phyloP scores from a whole-genome alignment of 1,140 invertebrate species.

The Pachypeltis micranthus region DNA sequence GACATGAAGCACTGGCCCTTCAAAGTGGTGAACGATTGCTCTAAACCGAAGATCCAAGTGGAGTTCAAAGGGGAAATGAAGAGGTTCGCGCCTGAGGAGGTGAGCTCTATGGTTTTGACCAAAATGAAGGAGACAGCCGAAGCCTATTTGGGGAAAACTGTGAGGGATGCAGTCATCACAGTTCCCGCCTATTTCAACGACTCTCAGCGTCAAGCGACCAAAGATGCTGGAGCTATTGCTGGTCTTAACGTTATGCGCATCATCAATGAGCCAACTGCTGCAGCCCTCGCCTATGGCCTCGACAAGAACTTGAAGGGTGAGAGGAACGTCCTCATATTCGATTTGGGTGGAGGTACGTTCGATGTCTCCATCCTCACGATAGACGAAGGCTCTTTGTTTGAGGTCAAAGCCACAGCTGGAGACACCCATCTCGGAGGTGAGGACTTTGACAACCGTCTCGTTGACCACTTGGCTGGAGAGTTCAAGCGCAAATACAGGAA shows the following conservation, averaged over 20 bases:
- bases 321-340: constrained; percentile 60
- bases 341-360: constrained; percentile 62
- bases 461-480: constrained; percentile 56
- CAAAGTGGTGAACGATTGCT: constrained; percentile 48
- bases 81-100: constrained; percentile 59
- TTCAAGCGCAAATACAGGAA: constrained; percentile 41
- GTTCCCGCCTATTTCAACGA: constrained; percentile 66
- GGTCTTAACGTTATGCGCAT: constrained; percentile 72
- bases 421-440: constrained; percentile 70
- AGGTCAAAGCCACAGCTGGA: constrained; percentile 56
- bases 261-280: constrained; percentile 69
- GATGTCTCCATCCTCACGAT: constrained; percentile 82
- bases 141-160: constrained; percentile 34
- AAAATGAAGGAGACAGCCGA: constrained; percentile 49
- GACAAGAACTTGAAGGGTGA: constrained; percentile 71
- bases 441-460: constrained; percentile 70
- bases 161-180: constrained; percentile 51
- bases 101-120: constrained; percentile 50
- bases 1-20: constrained; percentile 38
- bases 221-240: constrained; percentile 64
- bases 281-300: constrained; percentile 70
- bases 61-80: constrained; percentile 60
- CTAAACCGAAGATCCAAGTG: constrained; percentile 50
- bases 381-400: constrained; percentile 63
- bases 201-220: constrained; percentile 52